Base-by-base conservation (phyloP, 1,140 invertebrate genomes). In the Drosophila oshimai region DNA sequence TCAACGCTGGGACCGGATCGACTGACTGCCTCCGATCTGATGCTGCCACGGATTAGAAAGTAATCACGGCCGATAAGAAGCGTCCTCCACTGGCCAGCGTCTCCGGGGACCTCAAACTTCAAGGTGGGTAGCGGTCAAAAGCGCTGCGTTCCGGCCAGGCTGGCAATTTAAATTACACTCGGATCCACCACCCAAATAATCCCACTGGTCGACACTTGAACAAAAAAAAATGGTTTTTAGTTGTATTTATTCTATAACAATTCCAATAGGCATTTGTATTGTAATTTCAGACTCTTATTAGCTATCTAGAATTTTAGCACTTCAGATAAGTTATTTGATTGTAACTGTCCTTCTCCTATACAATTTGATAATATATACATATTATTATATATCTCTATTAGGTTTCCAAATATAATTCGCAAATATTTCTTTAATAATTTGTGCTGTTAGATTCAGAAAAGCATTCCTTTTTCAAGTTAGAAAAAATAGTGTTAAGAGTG, bases 61-160 rank as follows among this genome's bases (percentile, higher is more conserved):
- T 87, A 87, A 87, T 87, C 76, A 87, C 81, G 73, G 76, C 76
- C 77, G 81, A 87, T 87, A 87, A 87, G 81, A 74, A 81, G 68
- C 72, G 80, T 73, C 76, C 58, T 73, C 76, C 58, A 69, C 53
- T 17, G 61, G 42, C 42, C 42, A 41, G 64, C 55, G 74, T 84
- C 80, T 87, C 80, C 45, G 18, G 80, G 84, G 80, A 86, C 61
- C 45, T 42, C 46, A 53, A 62, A 86, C 61, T 39, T 42, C 46
- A 53, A 62, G 36, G 73, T 67, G 58, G 36, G 34, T 42, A 64
- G 58, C 31, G 58, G 61, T 65, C 61, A 65, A 64, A 50, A 65
- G 42, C 44, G 58, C 33, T 60, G 73, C 39, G 67, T 77, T 39
- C 51, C 29, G 44, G 69, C 49, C 71, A 29, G 61, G n/a, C 60